Evolutionary conservation across 1,140 invertebrate genomes (phyloP).

Genomic region (Dendrolimus punctatus): DNA sequence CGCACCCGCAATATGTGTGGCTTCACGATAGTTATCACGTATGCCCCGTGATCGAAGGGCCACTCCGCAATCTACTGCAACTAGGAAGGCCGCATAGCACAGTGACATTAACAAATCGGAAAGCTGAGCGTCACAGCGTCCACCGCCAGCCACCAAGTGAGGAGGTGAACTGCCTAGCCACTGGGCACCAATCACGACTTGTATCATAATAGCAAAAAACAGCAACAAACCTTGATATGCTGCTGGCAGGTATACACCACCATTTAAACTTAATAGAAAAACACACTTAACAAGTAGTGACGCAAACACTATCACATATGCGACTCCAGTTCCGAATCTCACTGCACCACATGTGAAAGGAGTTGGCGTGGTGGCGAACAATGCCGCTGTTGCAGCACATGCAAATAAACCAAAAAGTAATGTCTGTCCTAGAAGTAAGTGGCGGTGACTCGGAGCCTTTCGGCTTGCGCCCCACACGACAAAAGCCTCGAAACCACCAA

Average conservation of each 20-base stretch:
- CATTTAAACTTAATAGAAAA: constrained; percentile 91
- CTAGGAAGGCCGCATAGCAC: constrained; percentile 86
- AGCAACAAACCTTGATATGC: constrained; percentile 92
- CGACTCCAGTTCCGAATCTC: constrained; percentile 87
- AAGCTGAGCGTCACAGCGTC: constrained; percentile 77
- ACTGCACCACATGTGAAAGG: constrained; percentile 87
- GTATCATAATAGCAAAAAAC: constrained; percentile 90
- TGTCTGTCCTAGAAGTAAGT: constrained; percentile 93
- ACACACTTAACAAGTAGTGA: constrained; percentile 95
- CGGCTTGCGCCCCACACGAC: constrained; percentile 90
- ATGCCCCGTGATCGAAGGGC: constrained; percentile 89
- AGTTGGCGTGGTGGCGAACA: constrained; percentile 86
- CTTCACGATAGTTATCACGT: constrained; percentile 94
- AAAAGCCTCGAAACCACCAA: constrained; percentile 89
- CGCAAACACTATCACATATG: constrained; percentile 92
- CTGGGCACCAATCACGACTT: constrained; percentile 90
- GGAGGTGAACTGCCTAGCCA: constrained; percentile 87
- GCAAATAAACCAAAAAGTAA: constrained; percentile 90
- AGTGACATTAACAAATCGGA: constrained; percentile 84
- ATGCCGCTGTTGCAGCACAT: constrained; percentile 84
- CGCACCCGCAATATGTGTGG: constrained; percentile 89
- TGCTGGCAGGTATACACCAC: constrained; percentile 93
- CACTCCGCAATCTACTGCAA: constrained; percentile 87
- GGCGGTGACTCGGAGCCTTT: constrained; percentile 86
- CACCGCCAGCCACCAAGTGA: constrained; percentile 56